Conservation (phyloP, 2,888 invertebrate species). For the Acanthosepion lycidas region DNA sequence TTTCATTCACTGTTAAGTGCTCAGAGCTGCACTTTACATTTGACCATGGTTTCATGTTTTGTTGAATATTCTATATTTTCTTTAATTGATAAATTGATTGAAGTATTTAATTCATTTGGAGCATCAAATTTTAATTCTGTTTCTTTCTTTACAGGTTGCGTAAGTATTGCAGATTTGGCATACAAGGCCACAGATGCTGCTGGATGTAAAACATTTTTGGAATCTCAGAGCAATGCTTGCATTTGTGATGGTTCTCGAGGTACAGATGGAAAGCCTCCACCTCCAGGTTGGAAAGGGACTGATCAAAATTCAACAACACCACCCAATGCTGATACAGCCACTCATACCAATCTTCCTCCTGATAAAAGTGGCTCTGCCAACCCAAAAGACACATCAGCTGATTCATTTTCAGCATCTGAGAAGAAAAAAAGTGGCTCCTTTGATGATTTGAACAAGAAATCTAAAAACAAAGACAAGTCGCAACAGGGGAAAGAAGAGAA, state of each 20-base stretch:
- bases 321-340: background rate
- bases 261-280: background rate
- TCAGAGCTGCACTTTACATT: no score
- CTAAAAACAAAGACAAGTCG: background rate
- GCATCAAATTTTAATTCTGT: no score
- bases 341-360: background rate
- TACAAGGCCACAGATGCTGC: conserved; percentile 15
- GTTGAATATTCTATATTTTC: no score
- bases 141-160: conserved; percentile 1
- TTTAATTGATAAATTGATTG: no score
- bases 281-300: background rate
- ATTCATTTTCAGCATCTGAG: background rate
- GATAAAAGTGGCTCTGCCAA: background rate
- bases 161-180: background rate
- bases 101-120: no score
- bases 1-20: no score
- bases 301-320: background rate
- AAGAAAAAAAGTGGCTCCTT: background rate
- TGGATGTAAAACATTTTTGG: background rate
- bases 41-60: no score
- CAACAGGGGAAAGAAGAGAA: background rate
- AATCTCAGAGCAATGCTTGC: background rate
- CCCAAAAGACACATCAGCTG: background rate
- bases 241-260: background rate
- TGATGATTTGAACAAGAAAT: background rate